Evolutionary conservation across 2,797 vertebrate genomes (phyloP), one percentile per base, ranked within the genome.

Genomic region (Babyrousa celebensis): DNA sequence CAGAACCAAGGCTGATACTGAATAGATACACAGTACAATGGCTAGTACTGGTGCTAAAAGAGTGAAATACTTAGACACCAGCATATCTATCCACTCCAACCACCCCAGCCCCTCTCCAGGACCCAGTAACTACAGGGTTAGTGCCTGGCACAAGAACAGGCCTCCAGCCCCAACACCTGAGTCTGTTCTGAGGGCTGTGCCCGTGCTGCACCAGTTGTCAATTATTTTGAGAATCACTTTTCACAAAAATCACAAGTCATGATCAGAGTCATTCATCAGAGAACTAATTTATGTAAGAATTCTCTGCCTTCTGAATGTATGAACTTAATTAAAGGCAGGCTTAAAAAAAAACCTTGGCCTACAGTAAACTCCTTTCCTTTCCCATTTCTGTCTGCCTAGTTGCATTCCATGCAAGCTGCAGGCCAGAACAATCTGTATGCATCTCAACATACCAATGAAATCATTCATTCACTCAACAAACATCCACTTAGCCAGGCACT

Each of bases 221-320:
- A 91, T 94, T 86, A 92, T 63, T 96, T 52, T 89, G n/a, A 96
- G 74, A 93, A 65, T 74, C 65, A 72, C 62, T 29, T 36, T 84
- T 96, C 75, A 83, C 65, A 80, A 91, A 97, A 96, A 80, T 65
- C 70, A 48, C 63, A 97, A 94, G 89, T 96, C 86, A 91, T 5
- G 27, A 94, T 80, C 94, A 79, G 48, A 92, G 62, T 11, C 48
- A 96, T 91, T 94, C 74, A 97, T 89, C 90, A 94, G 67, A 91
- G 70, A 89, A 93, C 79, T 65, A 91, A 91, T 96, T 29, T 97
- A 75, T 4, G 0, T 93, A 77, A 89, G 72, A 93, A 84, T 58
- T 29, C 63, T 86, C 92, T 58, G 67, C 93, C 84, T 96, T 96
- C 58, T 60, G 25, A 87, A 95, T 80, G 32, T 60, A 91, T 29